Base-by-base conservation (phyloP, 2,888 invertebrate species). In the Aphrophora alni region DNA sequence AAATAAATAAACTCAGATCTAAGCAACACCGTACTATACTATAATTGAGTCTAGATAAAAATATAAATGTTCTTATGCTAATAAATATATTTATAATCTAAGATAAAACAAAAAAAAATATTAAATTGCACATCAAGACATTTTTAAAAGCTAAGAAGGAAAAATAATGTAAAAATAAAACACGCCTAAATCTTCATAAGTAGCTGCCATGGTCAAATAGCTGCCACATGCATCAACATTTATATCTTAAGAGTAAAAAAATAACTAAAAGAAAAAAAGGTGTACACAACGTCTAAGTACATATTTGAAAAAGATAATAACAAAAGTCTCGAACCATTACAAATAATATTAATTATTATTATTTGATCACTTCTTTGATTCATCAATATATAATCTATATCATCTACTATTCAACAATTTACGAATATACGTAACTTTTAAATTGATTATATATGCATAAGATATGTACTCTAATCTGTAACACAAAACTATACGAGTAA, bases 301-400 rank as follows among this genome's bases (percentile, higher is more conserved):
- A 44, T 44, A 14, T 10, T 14, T 33, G 33, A 44, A 14, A 44
- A 14, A 44, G 44, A 44, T 44, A 44, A n/a, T 33, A 33, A 33
- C 10, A 33, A 33, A 33, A 33, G 10, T 33, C 33, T 33, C 33
- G 33, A 33, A 44, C 44, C 44, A 44, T 44, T 44, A 44, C 8
- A 44, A 44, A 44, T 14, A 44, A 44, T 44, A 44, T 10, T 44
- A 44, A 44, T 10, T 44, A 44, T 10, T 14, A 44, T 44, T 21
- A 59, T 59, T 59, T 59, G 59, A 59, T 59, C 59, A 59, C 59
- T 59, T 59, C 59, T 59, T 59, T 59, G 59, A 59, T 59, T 44
- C 44, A 44, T 2, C 44, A 44, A 44, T 44, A 17, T 44, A 44
- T 44, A 44, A 8, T 59, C 59, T 59, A 59, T 59, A 59, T 21